Base-by-base conservation (phyloP, 1,140 invertebrate genomes). In the Dreissena polymorpha region DNA sequence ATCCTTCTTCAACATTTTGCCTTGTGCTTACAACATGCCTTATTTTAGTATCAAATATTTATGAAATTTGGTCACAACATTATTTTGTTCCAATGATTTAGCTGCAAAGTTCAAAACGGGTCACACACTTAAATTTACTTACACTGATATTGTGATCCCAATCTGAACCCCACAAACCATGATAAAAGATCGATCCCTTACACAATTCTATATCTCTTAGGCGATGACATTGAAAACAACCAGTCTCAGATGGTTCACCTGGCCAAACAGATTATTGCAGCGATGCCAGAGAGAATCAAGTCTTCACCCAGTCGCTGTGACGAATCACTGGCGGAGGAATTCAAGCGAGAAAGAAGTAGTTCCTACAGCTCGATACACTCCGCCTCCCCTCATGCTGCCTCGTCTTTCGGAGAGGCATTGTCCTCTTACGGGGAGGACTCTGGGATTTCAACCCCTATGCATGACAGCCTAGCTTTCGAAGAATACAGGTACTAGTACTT, bases 221-320 rank as follows among this genome's bases (percentile, higher is more conserved):
- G 39, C 39, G 39, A 39, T 8, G 39, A 39, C 39, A 39, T 39
- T 8, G 97, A 98, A 90, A 97, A 98, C 94, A 96, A 98, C 95
- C 90, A 95, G 96, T 91, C 97, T 29, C 91, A 93, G 83, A 93
- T 99, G 88, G 95, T 98, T 86, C 98, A 97, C 74, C 94, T 99
- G 89, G 98, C 98, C 69, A 97, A 99, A 92, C 97, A 99, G 94
- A 99, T 99, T 88, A 99, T 99, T 90, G 98, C 97, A 55, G 98
- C 98, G 12, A 97, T 99, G 94, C 98, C 98, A 75, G 97, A 99
- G 87, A 95, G 97, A 89, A 99, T 99, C 90, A 99, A 99, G 84
- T 79, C 89, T 16, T 92, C 89, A 49, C 91, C 91, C 7, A 87
- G 89, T 23, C 88, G 89, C n/a, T 82, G 81, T 16, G 90, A 91